These are phyloP conservation scores for Metallyticus violacea DNA, from an alignment of 2,888 invertebrate species.

Conservation along the genomic window DNA sequence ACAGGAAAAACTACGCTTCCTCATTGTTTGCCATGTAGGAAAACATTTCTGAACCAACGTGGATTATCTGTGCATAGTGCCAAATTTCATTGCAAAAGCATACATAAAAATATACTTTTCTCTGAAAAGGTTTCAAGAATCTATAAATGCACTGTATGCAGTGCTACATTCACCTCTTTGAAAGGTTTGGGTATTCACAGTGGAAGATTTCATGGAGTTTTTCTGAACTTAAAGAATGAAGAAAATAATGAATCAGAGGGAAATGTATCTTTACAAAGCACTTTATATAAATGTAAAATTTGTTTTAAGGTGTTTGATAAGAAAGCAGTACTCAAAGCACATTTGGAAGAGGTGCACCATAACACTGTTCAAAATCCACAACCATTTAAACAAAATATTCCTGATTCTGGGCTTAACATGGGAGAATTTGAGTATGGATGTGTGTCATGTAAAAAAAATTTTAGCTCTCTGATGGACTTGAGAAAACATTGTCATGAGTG, in stretches of 20 bases:
- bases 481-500: background rate
- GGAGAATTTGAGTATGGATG: background rate
- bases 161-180: background rate
- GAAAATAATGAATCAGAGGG: too few relatives aligned
- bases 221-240: background rate
- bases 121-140: too few relatives aligned
- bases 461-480: background rate
- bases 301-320: background rate
- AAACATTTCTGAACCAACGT: background rate
- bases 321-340: background rate
- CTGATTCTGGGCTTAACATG: background rate
- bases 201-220: background rate
- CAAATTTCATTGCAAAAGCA: background rate
- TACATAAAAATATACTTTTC: background rate
- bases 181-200: background rate
- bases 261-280: background rate
- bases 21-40: background rate
- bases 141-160: background rate
- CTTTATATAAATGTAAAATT: background rate
- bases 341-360: background rate
- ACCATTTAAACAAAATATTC: background rate
- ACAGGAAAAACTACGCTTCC: background rate
- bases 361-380: background rate
- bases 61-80: background rate
- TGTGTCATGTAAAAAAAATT: background rate